Evolutionary conservation across 2,888 invertebrate species (phyloP), one percentile per base, ranked within the genome.

Genomic region (Polyommatus icarus): DNA sequence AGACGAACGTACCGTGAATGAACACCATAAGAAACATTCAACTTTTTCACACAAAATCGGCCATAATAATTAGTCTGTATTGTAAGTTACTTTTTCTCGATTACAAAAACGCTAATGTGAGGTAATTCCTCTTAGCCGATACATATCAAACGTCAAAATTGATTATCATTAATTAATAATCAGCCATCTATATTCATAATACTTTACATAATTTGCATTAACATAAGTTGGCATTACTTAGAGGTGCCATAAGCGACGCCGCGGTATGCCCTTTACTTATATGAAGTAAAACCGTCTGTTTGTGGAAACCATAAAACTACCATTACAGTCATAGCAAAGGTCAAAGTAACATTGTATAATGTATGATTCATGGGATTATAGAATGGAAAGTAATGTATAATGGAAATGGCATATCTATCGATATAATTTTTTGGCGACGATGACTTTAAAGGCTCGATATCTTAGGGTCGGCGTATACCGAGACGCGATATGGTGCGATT

Each of bases 151-250:
- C 57, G 46, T 46, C 46, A 46, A 57, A 7, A 57, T 1, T 59
- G n/a, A 59, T 59, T 59, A 59, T 59, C 24, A 61, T 61, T 24
- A 12, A 61, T 2, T 59, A 59, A 24, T 24, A 24, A 61, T 61
- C 24, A 61, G 24, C 24, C 20, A 61, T 61, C 61, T 29, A 61
- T 61, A 61, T 61, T 61, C 61, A 61, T 12, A 29, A 61, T 24
- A 12, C 8, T 59, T 61, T 24, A 20, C 24, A 29, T 61, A 24
- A 61, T 61, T 61, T 61, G 61, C 20, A 61, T 24, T 61, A 24
- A 29, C 61, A 61, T 61, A 61, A 10, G 61, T 61, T 61, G 61
- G 15, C 61, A 61, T 61, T 61, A 61, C 61, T 24, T 24, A 29
- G 61, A 24, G 61, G 24, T 12, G 12, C 24, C 24, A 29, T 61